Evolutionary conservation across 1,140 invertebrate genomes (phyloP).

Genomic region (Battus philenor): DNA sequence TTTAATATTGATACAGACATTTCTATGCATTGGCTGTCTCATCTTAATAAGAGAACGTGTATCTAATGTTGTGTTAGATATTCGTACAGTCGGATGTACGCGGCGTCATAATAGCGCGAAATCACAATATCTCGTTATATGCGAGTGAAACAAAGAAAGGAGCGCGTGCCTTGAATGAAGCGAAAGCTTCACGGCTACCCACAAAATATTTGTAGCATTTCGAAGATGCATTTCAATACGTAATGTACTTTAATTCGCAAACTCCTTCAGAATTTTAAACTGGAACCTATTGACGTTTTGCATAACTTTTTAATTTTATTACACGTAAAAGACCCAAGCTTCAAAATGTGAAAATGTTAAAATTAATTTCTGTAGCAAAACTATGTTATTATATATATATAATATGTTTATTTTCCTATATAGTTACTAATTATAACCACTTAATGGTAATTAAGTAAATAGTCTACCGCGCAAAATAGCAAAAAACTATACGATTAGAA

Average conservation of each 20-base stretch:
- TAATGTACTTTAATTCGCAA: slow-evolving; percentile 13
- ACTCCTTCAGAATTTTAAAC: slow-evolving; percentile 8
- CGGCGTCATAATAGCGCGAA: slow-evolving; percentile 64
- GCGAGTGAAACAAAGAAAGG: slow-evolving; percentile 66
- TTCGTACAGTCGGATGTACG: slow-evolving; percentile 62
- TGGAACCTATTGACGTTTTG: slow-evolving; percentile 3
- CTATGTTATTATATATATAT: too few relatives aligned
- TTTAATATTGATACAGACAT: slow-evolving; percentile 31
- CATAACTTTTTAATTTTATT: too few relatives aligned
- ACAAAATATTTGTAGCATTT: slow-evolving; percentile 34
- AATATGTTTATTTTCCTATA: too few relatives aligned
- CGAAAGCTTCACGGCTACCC: slow-evolving; percentile 19
- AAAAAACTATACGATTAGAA: neutral
- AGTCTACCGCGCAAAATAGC: too few relatives aligned
- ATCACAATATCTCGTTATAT: slow-evolving; percentile 75
- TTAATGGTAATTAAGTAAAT: too few relatives aligned
- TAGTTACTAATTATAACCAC: too few relatives aligned
- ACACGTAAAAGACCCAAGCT: too few relatives aligned
- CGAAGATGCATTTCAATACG: slow-evolving; percentile 18
- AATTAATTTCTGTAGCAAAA: too few relatives aligned
- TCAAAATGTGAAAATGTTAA: too few relatives aligned
- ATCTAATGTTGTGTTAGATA: slow-evolving; percentile 62
- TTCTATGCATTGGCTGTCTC: slow-evolving; percentile 53
- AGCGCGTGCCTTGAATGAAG: slow-evolving; percentile 54
- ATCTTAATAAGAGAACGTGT: slow-evolving; percentile 70